These are phyloP conservation scores for Rallus limicola DNA, from an alignment of 2,113 vertebrate species.

Conservation along the genomic window DNA sequence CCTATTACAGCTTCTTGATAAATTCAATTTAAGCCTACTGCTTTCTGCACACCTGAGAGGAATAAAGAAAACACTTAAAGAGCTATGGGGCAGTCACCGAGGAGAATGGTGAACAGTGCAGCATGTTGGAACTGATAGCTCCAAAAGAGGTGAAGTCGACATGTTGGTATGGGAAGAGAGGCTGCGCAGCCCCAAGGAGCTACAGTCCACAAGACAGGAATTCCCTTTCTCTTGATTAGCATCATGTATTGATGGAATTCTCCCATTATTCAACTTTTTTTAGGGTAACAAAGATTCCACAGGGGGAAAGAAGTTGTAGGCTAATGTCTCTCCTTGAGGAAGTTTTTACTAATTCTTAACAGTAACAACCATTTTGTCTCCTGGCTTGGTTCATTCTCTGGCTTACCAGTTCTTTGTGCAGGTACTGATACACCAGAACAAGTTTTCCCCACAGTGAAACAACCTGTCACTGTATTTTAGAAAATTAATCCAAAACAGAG, in stretches of 20 bases:
- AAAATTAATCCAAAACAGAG: not conserved
- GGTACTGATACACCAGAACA: not conserved
- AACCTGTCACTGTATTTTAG: not conserved
- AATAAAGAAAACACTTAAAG: not conserved
- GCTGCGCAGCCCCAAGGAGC: not conserved
- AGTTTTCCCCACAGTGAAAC: not conserved
- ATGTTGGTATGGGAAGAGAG: not conserved
- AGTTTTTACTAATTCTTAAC: not conserved
- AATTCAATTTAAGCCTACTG: not conserved
- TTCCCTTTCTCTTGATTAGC: not conserved
- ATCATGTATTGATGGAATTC: not conserved
- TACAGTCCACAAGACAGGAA: not conserved
- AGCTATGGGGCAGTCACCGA: not conserved
- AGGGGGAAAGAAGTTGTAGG: not conserved
- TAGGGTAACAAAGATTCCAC: not conserved
- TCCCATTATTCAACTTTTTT: too few species aligned
- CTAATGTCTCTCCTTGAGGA: not conserved
- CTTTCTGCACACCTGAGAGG: not conserved
- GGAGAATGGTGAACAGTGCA: not conserved
- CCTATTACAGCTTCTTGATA: not conserved
- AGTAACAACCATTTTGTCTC: not conserved
- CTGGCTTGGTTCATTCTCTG: not conserved
- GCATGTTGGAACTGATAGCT: not conserved
- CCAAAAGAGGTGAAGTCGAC: not conserved
- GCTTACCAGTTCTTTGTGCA: not conserved